Base-by-base conservation (phyloP, 2,888 invertebrate species). In the Monopis laevigella region DNA sequence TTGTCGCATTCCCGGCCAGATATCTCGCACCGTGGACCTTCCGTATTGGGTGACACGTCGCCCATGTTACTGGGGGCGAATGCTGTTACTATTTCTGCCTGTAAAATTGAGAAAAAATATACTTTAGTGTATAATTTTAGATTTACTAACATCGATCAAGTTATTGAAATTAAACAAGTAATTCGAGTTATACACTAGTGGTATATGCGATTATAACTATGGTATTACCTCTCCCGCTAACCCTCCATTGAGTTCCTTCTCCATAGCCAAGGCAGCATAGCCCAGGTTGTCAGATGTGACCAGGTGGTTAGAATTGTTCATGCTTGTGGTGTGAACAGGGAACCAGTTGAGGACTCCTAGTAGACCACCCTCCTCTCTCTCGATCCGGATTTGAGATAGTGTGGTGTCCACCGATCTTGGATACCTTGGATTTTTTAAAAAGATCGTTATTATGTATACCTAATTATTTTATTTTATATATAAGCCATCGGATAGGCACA, bases 281-380 rank as follows among this genome's bases (percentile, higher is more conserved):
- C 94, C 94, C 21, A 93, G 86, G 63, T 94, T 94, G 60, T 94
- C 94, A 1, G 91, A 88, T 0, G 91, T 90, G 1, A 93, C 70
- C 14, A 92, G 81, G 19, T 69, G 81, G 62, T 94, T 94, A 2
- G 88, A 89, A 70, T 92, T 90, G 64, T 93, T 93, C 91, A 94
- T 90, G 49, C 90, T 91, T 16, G 91, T 92, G 2, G 90, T 87
- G 62, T 94, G 94, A 0, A 93, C 88, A 0, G 93, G 86, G 69
- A 88, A 94, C 93, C 93, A 94, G 59, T 86, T 90, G 48, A 93
- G 83, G 34, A 87, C 87, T 0, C 93, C 94, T 39, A 91, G 72
- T 0, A 87, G 82, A 10, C 63, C 62, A 1, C 74, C 74, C 26
- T 77, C 69, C 1, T 52, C 48, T 21, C 75, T 81, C n/a, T 86